These are phyloP conservation scores for Cuculus canorus DNA, from an alignment of 2,797 vertebrate species.

Conservation along the genomic window DNA sequence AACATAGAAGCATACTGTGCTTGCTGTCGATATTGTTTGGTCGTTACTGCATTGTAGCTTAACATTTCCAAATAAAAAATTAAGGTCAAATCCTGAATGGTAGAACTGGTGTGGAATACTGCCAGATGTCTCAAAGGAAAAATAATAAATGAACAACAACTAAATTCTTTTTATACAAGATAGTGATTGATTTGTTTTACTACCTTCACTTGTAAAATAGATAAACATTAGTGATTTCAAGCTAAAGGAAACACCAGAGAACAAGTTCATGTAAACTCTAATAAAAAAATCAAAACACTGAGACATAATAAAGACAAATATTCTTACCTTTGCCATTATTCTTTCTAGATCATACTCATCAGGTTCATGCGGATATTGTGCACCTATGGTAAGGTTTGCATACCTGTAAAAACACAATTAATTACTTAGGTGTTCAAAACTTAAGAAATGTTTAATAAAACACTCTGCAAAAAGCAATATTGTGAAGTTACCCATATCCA, in stretches of 20 bases:
- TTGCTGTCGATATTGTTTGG: background rate
- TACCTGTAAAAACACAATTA: slow-evolving; percentile 76
- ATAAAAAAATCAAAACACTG: background rate
- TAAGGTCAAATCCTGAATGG: background rate
- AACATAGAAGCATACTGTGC: background rate
- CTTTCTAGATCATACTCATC: slow-evolving; percentile 81
- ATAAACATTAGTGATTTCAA: background rate
- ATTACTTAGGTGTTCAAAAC: background rate
- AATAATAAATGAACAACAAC: background rate
- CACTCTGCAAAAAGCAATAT: background rate
- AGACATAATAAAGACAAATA: background rate
- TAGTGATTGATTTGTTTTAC: background rate
- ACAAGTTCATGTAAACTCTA: background rate
- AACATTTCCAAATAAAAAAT: background rate
- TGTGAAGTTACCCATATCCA: slow-evolving; percentile 84
- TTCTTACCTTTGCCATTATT: slow-evolving; percentile 81
- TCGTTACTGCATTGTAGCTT: background rate
- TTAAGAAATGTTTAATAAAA: background rate
- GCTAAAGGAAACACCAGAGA: background rate
- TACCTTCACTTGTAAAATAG: background rate
- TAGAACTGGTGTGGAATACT: background rate
- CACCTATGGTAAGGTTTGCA: slow-evolving; percentile 85
- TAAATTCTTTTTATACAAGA: background rate
- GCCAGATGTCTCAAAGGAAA: background rate
- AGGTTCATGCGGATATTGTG: slow-evolving; percentile 76